Evolutionary conservation across 2,113 vertebrate genomes (phyloP).

Genomic region (Pontoporia blainvillei): DNA sequence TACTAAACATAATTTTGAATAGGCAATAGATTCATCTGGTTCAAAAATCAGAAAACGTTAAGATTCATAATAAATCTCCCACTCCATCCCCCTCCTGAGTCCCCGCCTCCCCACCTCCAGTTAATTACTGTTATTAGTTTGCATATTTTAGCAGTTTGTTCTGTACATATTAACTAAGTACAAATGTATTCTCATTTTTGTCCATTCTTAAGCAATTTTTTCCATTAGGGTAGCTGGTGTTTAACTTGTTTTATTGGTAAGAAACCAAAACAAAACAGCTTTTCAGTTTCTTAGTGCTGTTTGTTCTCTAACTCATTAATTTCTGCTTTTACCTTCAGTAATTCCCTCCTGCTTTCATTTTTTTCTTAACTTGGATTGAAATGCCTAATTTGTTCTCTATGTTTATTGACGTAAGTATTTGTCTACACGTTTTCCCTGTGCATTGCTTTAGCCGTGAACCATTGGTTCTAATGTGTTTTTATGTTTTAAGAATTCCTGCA

Average conservation of each 20-base stretch:
- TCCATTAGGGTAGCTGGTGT: background rate
- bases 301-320: background rate
- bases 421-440: background rate
- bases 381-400: background rate
- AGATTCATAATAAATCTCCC: background rate
- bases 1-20: background rate
- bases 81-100: background rate
- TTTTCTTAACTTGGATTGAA: background rate
- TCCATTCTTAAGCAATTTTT: background rate
- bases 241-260: background rate
- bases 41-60: background rate
- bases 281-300: background rate
- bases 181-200: background rate
- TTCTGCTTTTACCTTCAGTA: background rate
- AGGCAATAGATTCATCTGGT: background rate
- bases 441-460: background rate
- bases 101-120: background rate
- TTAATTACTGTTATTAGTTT: background rate
- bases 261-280: background rate
- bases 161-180: background rate
- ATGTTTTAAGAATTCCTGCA: background rate
- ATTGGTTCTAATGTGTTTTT: background rate
- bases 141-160: background rate
- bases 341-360: background rate
- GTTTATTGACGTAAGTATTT: background rate